Conservation (phyloP, 2,888 invertebrate genomes). For the Ormyrus rosae region DNA sequence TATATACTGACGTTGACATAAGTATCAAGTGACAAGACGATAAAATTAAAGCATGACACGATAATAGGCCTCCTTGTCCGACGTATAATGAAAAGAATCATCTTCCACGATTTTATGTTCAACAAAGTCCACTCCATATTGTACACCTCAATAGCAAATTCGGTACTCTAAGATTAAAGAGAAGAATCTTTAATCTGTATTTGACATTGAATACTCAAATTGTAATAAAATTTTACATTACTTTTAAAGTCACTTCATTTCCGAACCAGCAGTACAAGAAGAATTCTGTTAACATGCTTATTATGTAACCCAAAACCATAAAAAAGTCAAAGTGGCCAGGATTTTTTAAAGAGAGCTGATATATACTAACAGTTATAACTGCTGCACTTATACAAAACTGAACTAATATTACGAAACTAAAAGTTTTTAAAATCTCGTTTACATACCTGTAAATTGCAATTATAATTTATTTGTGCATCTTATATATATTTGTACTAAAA, state of each 20-base stretch:
- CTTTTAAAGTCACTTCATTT: conserved; percentile 40
- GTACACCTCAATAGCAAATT: not conserved
- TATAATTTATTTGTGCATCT: not conserved
- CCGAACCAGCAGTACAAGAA: conserved; percentile 42
- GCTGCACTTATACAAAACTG: conserved; percentile 19
- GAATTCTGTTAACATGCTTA: conserved; percentile 50
- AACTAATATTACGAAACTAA: not conserved
- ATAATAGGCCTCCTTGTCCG: conserved; percentile 1
- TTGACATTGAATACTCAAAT: not conserved
- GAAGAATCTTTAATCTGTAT: not conserved
- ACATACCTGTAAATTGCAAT: not conserved
- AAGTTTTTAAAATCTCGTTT: not conserved
- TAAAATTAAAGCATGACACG: not conserved
- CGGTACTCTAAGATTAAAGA: not conserved
- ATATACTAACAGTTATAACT: conserved; percentile 5
- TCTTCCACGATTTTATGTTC: conserved; percentile 5
- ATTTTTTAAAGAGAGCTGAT: conserved; percentile 4
- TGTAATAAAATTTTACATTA: conserved; percentile 35
- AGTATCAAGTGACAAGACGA: conserved; percentile 15
- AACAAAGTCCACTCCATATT: not conserved
- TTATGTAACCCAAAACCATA: not conserved
- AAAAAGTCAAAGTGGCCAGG: conserved; percentile 1
- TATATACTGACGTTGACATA: conserved; percentile 13
- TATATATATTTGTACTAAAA: too few relatives aligned
- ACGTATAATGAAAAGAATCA: not conserved